Evolutionary conservation across 1,140 invertebrate genomes (phyloP).

Genomic region (Belonocnema kinseyi): DNA sequence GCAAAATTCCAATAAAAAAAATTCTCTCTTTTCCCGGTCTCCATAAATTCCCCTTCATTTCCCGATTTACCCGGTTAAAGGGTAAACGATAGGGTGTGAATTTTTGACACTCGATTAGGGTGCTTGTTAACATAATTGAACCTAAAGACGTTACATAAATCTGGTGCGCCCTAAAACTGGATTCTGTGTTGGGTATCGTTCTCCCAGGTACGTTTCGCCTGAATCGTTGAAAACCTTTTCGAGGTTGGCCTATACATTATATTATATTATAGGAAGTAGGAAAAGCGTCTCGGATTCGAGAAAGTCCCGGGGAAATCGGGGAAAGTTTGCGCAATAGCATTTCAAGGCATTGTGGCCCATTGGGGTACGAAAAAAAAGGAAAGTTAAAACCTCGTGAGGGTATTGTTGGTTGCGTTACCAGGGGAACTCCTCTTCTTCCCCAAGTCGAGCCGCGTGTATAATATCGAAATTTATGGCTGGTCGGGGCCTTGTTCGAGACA

Average conservation of each 20-base stretch:
- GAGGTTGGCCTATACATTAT: not conserved
- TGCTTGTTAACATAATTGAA: slow-evolving; percentile 57
- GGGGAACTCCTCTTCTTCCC: slow-evolving; percentile 44
- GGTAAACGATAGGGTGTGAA: slow-evolving; percentile 42
- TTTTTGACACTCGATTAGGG: slow-evolving; percentile 57
- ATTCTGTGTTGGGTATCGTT: slow-evolving; percentile 18
- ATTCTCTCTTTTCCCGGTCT: no score
- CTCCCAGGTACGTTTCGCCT: slow-evolving; percentile 1
- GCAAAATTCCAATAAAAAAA: no score
- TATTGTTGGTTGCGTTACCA: slow-evolving; percentile 71
- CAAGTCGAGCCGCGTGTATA: slow-evolving; percentile 61
- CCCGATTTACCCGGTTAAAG: slow-evolving; percentile 18
- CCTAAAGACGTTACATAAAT: slow-evolving; percentile 51
- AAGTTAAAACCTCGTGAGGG: slow-evolving; percentile 70
- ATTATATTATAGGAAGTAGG: not conserved
- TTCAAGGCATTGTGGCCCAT: slow-evolving; percentile 51
- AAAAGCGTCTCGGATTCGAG: not conserved
- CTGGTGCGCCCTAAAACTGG: slow-evolving; percentile 31
- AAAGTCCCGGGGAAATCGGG: slow-evolving; percentile 54
- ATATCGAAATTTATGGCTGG: slow-evolving; percentile 72
- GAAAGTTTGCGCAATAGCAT: slow-evolving; percentile 68
- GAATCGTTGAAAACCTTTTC: slow-evolving; percentile 21
- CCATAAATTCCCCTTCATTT: no score
- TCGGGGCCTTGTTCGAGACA: slow-evolving; percentile 53
- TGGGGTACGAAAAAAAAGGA: slow-evolving; percentile 59